Evolutionary conservation across 2,888 invertebrate genomes (phyloP), one percentile per base, ranked within the genome.

Genomic region (Tridacna gigas): DNA sequence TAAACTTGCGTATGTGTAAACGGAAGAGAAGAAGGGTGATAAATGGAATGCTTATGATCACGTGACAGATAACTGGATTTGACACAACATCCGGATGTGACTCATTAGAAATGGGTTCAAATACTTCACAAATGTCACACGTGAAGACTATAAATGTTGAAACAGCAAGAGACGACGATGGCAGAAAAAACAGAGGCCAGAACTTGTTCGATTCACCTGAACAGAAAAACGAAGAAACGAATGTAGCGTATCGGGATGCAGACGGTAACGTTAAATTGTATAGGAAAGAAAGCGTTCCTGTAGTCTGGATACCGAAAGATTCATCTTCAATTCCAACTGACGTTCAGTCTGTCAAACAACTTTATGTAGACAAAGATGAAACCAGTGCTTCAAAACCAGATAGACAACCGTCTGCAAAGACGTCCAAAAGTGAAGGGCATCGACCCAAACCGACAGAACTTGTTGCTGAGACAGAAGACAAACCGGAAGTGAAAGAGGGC

Each of bases 221-320:
- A 11, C 18, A 67, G 45, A 45, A 11, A n/a, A 67, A 45, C 12
- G 37, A 18, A 1, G 67, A 67, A 45, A 37, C 60, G 7, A 69
- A 78, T 11, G 37, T 84, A 15, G 84, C 81, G 0, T 84, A 79
- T 56, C 65, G 84, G 73, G 81, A 84, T 73, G 76, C 66, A 26
- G 81, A 79, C 25, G 84, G 81, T 11, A 84, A 51, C 7, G 74
- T 84, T 11, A 67, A 79, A 48, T 12, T 74, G 0, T 84, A 84
- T 65, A 63, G 61, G 7, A 60, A 81, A 18, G 84, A 79, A 11
- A 26, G 56, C 12, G 84, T 18, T 4, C 84, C 84, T 11, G 69
- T 67, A 9, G 65, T 78, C 2, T 74, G 67, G 65, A 77, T 79
- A 22, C 74, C 71, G 25, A 51, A 73, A 28, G 69, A 60, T 28